phyloP scores from a whole-genome alignment of 2,797 vertebrate species.

The Poeciliopsis infans region DNA sequence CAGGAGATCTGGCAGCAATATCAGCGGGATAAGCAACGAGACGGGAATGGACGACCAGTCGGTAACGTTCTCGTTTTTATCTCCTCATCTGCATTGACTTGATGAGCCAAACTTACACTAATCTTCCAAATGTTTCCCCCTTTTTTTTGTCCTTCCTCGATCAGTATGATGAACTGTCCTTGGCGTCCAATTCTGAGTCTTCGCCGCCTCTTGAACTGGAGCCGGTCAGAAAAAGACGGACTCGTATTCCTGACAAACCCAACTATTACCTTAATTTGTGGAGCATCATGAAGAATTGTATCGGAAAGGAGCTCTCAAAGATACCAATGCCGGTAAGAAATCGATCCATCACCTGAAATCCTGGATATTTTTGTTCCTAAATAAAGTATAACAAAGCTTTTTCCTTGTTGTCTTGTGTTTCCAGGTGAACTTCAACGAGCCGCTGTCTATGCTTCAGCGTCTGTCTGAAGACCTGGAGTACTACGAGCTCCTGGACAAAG shows the following conservation, averaged over 20 bases:
- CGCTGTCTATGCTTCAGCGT: slow-evolving; percentile 95
- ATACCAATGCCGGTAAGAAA: slow-evolving; percentile 94
- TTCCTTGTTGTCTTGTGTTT: slow-evolving; percentile 4
- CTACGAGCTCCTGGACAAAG: slow-evolving; percentile 91
- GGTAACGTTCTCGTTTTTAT: slow-evolving; percentile 71
- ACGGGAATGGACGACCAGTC: slow-evolving; percentile 91
- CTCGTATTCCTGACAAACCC: slow-evolving; percentile 91
- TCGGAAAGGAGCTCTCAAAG: slow-evolving; percentile 95
- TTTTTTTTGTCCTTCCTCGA: background rate
- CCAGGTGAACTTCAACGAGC: slow-evolving; percentile 97
- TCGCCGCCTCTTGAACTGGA: slow-evolving; percentile 81
- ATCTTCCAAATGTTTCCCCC: background rate
- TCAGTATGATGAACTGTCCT: slow-evolving; percentile 80
- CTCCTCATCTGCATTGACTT: background rate
- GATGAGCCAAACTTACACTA: background rate
- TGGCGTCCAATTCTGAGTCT: slow-evolving; percentile 82
- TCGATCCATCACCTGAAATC: background rate
- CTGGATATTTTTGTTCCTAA: background rate
- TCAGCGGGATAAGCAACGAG: slow-evolving; percentile 93
- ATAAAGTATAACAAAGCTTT: background rate
- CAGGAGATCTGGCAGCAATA: slow-evolving; percentile 94
- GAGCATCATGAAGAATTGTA: slow-evolving; percentile 99
- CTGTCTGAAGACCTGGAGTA: slow-evolving; percentile 96
- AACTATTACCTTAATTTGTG: slow-evolving; percentile 96
- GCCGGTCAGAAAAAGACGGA: slow-evolving; percentile 86